Conservation (phyloP, 2,888 invertebrate genomes). For the Drosophila limbata region DNA sequence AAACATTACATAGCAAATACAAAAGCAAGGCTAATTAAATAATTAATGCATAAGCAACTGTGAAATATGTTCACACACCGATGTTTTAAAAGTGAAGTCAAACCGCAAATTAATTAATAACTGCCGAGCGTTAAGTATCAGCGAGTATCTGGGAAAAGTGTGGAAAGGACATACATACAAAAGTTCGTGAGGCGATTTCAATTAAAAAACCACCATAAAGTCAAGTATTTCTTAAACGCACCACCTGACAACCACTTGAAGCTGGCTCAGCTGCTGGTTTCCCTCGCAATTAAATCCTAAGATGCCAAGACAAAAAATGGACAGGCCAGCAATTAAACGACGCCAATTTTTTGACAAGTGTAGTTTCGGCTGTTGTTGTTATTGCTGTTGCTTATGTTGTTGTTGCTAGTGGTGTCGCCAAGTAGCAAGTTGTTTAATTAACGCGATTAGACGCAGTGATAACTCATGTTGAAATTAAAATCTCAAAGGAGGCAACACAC, state of each 20-base stretch:
- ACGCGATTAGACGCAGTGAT: slow-evolving; percentile 76
- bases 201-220: slow-evolving; percentile 66
- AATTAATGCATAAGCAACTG: slow-evolving; percentile 48
- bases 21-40: slow-evolving; percentile 44
- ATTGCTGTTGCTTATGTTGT: slow-evolving; percentile 14
- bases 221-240: slow-evolving; percentile 32
- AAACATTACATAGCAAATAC: slow-evolving; percentile 18
- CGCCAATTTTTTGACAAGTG: slow-evolving; percentile 34
- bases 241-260: slow-evolving; percentile 1
- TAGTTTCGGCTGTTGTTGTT: background rate
- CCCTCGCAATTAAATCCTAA: slow-evolving; percentile 62
- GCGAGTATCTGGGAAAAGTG: too few relatives aligned
- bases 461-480: slow-evolving; percentile 68
- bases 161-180: background rate
- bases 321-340: slow-evolving; percentile 69
- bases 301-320: slow-evolving; percentile 42
- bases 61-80: slow-evolving; percentile 28
- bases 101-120: slow-evolving; percentile 67
- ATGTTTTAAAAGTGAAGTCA: slow-evolving; percentile 17
- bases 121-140: slow-evolving; percentile 8
- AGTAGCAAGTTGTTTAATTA: slow-evolving; percentile 78
- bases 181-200: slow-evolving; percentile 38
- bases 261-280: background rate
- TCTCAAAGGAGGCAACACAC: slow-evolving; percentile 49
- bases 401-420: slow-evolving; percentile 30